Conservation (phyloP, 2,888 invertebrate species). For the Leptinotarsa haldemani region DNA sequence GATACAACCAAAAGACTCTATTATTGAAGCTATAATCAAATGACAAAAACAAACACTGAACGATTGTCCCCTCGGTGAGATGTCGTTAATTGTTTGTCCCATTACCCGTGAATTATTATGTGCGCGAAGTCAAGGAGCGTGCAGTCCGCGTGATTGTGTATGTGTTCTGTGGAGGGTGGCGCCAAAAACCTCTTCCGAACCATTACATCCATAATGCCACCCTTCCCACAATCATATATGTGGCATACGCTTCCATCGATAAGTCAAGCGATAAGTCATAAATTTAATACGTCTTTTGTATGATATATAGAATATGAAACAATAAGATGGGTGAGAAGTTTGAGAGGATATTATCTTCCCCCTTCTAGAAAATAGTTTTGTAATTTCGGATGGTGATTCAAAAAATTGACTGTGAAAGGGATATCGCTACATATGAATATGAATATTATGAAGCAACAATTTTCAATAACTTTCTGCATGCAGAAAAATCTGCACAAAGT, state of each 20-base stretch:
- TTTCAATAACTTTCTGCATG: no score
- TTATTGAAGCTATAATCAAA: conserved; percentile 18
- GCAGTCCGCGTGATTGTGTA: conserved; percentile 43
- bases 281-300: conserved; percentile 40
- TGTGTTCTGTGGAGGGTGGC: conserved; percentile 42
- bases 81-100: conserved; percentile 51
- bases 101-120: conserved; percentile 58
- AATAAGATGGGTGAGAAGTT: conserved; percentile 1
- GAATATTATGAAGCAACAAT: no score
- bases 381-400: no score
- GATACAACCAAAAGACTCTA: conserved; percentile 1
- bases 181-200: conserved; percentile 45
- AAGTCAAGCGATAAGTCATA: conserved; percentile 47
- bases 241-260: conserved; percentile 50
- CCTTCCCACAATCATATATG: conserved; percentile 48
- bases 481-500: no score
- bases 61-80: conserved; percentile 19
- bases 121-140: conserved; percentile 52
- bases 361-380: no score
- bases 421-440: no score
- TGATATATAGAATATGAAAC: not conserved
- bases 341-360: not conserved
- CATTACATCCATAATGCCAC: conserved; percentile 42
- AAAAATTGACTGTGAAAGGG: no score
- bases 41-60: conserved; percentile 26